A percentile compares a stretch with the other conserved stretches of the same genome.
These are phyloP conservation scores for Florisuga fusca DNA, from an alignment of 2,797 vertebrate species.

Conservation along the genomic window DNA sequence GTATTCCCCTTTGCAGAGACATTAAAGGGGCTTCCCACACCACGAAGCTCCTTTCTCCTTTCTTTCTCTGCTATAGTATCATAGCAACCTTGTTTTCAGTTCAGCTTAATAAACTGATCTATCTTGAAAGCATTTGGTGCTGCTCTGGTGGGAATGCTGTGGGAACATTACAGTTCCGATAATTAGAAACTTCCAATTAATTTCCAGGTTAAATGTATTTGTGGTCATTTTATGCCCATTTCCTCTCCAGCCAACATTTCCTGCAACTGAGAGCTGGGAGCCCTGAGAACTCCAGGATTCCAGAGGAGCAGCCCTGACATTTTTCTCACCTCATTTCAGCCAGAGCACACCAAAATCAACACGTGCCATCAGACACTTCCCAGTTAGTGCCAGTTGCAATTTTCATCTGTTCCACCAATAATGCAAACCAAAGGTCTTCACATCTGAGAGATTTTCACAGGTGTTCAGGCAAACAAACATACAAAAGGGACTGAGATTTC, in stretches of 20 bases:
- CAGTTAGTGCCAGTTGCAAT: neutral
- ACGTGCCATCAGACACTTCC: neutral
- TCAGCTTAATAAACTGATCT: neutral
- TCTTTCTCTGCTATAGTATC: too few relatives aligned
- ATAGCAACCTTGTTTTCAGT: neutral
- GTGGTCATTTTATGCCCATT: neutral
- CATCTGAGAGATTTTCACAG: neutral
- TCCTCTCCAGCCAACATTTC: neutral
- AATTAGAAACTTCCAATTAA: conserved; percentile 1
- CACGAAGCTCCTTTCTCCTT: neutral
- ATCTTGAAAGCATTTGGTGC: neutral
- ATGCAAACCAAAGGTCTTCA: neutral
- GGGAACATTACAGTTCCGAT: neutral
- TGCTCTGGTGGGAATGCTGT: neutral
- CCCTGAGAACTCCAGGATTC: neutral
- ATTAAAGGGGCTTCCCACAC: neutral
- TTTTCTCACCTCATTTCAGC: neutral
- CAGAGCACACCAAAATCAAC: neutral
- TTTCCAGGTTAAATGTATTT: neutral
- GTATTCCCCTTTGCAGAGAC: neutral
- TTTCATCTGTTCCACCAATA: neutral
- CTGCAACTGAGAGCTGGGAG: neutral
- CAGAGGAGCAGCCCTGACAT: neutral
- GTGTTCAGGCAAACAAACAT: neutral
- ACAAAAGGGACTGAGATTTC: neutral